A percentile compares a stretch with the other conserved stretches of the same genome.
These are phyloP conservation scores for Montipora foliosa DNA, from an alignment of 64 coral and sea anemone genomes.

Conservation along the genomic window DNA sequence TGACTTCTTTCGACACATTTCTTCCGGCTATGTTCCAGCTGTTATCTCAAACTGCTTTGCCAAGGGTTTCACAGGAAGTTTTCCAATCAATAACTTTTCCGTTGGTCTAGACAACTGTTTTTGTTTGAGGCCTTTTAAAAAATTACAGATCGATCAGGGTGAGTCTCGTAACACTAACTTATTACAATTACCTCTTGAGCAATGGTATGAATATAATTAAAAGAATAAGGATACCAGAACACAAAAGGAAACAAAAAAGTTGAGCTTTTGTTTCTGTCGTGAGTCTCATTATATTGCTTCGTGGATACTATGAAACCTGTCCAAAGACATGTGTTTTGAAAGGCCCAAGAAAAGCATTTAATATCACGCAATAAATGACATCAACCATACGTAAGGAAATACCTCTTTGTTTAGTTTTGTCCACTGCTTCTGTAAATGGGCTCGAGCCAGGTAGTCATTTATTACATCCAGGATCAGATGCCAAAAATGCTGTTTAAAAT, in stretches of 20 bases:
- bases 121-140: neutral
- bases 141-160: constrained; percentile 18
- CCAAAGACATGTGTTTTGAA: no score
- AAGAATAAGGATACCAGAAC: neutral
- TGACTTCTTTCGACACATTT: neutral
- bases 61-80: neutral
- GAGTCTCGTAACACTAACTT: neutral
- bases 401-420: no score
- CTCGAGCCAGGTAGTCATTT: no score
- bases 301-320: no score
- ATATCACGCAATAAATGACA: no score
- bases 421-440: no score
- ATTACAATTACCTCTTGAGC: neutral
- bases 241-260: neutral
- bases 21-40: neutral
- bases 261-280: neutral
- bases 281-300: neutral
- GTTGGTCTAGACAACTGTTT: neutral
- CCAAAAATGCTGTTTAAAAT: no score
- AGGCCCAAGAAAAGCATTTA: no score
- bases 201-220: neutral
- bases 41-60: neutral
- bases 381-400: no score
- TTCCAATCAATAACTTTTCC: neutral
- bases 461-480: no score